Evolutionary conservation across 2,888 invertebrate species (phyloP).

Genomic region (Helobdella robusta): DNA sequence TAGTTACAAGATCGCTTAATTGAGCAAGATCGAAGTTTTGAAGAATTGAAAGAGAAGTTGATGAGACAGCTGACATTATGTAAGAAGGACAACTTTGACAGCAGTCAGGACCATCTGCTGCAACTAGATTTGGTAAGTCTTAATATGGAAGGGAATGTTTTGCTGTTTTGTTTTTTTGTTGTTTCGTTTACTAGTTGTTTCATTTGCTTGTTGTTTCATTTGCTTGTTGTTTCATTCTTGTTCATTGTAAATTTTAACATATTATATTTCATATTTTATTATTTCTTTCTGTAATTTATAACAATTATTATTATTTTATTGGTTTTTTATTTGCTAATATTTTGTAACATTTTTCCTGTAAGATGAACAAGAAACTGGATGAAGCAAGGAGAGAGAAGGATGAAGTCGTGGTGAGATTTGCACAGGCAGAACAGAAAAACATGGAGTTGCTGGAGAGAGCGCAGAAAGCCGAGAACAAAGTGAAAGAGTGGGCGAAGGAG

Average conservation of each 20-base stretch:
- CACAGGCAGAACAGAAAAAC: conserved; percentile 47
- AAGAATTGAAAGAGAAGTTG: conserved; percentile 1
- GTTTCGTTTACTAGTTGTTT: too few species aligned
- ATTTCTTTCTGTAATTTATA: not conserved
- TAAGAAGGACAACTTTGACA: not conserved
- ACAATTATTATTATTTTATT: not conserved
- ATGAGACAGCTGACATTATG: not conserved
- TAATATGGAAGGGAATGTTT: too few species aligned
- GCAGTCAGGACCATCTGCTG: not conserved
- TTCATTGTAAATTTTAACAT: too few species aligned
- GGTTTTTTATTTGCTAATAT: not conserved
- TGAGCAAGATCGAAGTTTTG: not conserved
- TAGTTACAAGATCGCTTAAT: not conserved
- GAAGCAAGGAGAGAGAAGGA: conserved; percentile 45
- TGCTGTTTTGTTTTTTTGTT: too few species aligned
- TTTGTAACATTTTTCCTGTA: not conserved
- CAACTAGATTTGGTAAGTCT: too few species aligned
- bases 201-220: too few species aligned
- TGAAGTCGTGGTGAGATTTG: conserved; percentile 47
- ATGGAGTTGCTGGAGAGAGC: conserved; percentile 40
- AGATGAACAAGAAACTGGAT: conserved; percentile 43
- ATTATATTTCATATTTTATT: too few species aligned
- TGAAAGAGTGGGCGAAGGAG: conserved; percentile 43
- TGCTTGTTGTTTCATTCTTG: not conserved
- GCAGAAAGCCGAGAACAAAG: conserved; percentile 40